A percentile compares a stretch with the other conserved stretches of the same genome.
Evolutionary conservation across 2,797 vertebrate species (phyloP).

Genomic region (Scolopax bukidnonensis): DNA sequence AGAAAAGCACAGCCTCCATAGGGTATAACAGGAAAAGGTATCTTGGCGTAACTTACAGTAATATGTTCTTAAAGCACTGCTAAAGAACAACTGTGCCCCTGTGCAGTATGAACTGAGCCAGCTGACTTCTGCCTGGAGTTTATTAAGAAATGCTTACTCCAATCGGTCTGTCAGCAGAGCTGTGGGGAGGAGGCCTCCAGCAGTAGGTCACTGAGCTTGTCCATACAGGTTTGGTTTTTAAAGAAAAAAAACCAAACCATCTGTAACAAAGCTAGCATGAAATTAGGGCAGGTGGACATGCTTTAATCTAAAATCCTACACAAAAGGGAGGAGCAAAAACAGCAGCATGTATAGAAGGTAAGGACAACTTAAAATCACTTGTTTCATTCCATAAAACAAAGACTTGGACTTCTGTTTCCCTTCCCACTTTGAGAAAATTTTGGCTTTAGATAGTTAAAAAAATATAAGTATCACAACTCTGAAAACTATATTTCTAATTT

Average conservation of each 20-base stretch:
- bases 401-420: background rate
- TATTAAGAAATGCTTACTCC: background rate
- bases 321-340: background rate
- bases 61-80: background rate
- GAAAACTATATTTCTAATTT: background rate
- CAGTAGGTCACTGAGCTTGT: background rate
- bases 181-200: background rate
- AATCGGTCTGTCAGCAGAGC: background rate
- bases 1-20: fast-evolving
- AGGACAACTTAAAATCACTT: background rate
- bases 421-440: background rate
- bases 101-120: background rate
- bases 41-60: background rate
- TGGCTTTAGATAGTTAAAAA: background rate
- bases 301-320: background rate
- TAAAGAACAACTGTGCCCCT: background rate
- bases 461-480: background rate
- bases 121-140: background rate
- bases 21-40: background rate
- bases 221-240: background rate
- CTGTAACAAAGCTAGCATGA: background rate
- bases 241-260: background rate
- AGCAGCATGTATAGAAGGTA: background rate
- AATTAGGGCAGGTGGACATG: background rate
- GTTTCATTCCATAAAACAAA: background rate